These are phyloP conservation scores for Megalops atlanticus DNA, from an alignment of 2,113 vertebrate genomes.

Conservation along the genomic window DNA sequence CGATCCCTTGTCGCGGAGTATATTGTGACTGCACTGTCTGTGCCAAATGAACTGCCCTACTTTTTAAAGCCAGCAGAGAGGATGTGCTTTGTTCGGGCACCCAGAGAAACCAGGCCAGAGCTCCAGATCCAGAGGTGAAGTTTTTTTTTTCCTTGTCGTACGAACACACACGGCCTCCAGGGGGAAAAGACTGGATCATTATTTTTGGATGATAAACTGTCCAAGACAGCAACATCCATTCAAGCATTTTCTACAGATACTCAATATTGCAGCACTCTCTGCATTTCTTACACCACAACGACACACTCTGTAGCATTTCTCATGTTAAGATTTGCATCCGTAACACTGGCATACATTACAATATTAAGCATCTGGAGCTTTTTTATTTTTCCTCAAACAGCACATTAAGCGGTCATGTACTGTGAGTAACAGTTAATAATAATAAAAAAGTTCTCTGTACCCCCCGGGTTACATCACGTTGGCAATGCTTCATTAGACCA, in stretches of 20 bases:
- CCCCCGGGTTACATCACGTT: not conserved
- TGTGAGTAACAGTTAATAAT: slow-evolving; percentile 7
- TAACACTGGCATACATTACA: not conserved
- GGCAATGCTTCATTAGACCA: not conserved
- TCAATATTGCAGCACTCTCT: not conserved
- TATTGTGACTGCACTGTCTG: not conserved
- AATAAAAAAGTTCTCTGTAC: not conserved
- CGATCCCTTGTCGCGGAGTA: not conserved
- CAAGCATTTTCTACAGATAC: not conserved
- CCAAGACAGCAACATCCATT: not conserved
- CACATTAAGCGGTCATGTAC: not conserved
- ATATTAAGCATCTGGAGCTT: not conserved
- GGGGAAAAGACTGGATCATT: not conserved
- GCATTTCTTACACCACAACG: not conserved
- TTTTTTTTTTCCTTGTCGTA: not conserved
- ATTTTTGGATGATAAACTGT: slow-evolving; percentile 2
- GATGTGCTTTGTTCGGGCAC: not conserved
- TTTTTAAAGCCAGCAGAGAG: slow-evolving; percentile 6
- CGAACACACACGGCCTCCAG: not conserved
- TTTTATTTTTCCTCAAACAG: not conserved
- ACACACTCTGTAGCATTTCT: not conserved
- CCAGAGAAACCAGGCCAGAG: not conserved
- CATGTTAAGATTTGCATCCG: not conserved
- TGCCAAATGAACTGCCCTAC: not conserved
- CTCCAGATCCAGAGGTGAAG: not conserved